Evolutionary conservation across 2,797 vertebrate genomes (phyloP), one percentile per base, ranked within the genome.

Genomic region (Coreius guichenoti): DNA sequence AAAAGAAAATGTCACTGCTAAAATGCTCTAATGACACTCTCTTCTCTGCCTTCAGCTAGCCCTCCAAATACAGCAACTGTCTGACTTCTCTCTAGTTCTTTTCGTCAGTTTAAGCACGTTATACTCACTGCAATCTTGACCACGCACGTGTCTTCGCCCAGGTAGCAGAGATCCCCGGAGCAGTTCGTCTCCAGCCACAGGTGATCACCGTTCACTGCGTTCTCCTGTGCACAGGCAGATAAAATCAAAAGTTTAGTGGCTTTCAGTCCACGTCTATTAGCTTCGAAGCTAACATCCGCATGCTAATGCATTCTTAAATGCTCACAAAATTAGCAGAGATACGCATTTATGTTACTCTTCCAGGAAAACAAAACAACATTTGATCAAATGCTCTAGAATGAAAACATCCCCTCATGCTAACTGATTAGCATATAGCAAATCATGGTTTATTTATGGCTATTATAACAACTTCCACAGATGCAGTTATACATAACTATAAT

Each of bases 101-200:
- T 65, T 65, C 6, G 17, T n/a, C 26, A 43, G 13, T 75, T 68
- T 43, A 29, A n/a, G 17, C 39, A 21, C 4, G 13, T 14, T 79
- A 23, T 82, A 98, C 98, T 99, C 95, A 99, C 98, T 90, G 98
- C 96, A 82, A 97, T 97, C 94, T 98, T 97, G 31, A 98, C 96
- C 83, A 98, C 93, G 91, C 98, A 99, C 88, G 96, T 96, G 91
- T 99, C 98, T 89, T 99, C 98, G 21, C 98, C 98, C 33, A 99
- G 95, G 90, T 99, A 99, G 90, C 98, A 99, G 63, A 99, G 96
- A 88, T 99, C 98, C 73, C 98, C 98, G 0, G 98, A 99, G 89
- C 98, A 98, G 58, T 98, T 99, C 13, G 98, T 99, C 92, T 99
- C 98, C 95, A 97, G 94, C 98, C 98, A 99, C 87, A 99, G 93